Conservation (phyloP, 1,140 invertebrate genomes). For the Drosophila subobscura region DNA sequence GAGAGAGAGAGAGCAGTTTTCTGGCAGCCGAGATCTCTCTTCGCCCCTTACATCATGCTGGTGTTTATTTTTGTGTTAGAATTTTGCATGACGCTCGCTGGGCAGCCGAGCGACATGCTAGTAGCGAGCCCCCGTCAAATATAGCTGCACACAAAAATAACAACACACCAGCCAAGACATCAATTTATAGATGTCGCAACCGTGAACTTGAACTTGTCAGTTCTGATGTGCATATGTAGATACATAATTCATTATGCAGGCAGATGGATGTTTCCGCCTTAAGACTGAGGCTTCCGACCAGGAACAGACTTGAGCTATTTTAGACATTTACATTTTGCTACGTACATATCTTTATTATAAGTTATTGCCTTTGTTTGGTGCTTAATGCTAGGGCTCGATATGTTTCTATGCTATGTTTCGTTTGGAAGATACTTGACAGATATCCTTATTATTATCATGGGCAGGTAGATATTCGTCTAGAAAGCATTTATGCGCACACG, state of each 20-base stretch:
- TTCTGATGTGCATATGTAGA: slow-evolving; percentile 12
- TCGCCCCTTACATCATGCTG: slow-evolving; percentile 37
- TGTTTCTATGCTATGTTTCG: slow-evolving; percentile 71
- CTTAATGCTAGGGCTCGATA: slow-evolving; percentile 75
- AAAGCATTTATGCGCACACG: slow-evolving; percentile 44
- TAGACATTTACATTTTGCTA: slow-evolving; percentile 27
- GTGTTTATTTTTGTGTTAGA: slow-evolving; percentile 41
- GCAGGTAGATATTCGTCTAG: slow-evolving; percentile 43
- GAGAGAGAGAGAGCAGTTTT: neutral
- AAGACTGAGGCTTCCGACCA: slow-evolving; percentile 19
- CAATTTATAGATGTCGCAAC: slow-evolving; percentile 56
- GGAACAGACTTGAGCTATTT: slow-evolving; percentile 1
- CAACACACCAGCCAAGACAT: slow-evolving; percentile 20
- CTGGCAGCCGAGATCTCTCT: slow-evolving; percentile 33
- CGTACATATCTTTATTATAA: slow-evolving; percentile 60
- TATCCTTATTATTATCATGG: slow-evolving; percentile 55
- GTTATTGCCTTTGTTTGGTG: slow-evolving; percentile 73
- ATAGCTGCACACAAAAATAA: slow-evolving; percentile 58
- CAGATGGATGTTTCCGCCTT: slow-evolving; percentile 50
- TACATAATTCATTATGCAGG: slow-evolving; percentile 42
- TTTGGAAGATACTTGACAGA: slow-evolving; percentile 74
- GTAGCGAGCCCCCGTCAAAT: slow-evolving; percentile 39
- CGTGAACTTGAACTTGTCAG: slow-evolving; percentile 80
- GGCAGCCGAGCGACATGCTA: slow-evolving; percentile 28
- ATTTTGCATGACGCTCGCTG: slow-evolving; percentile 31